Percentiles rank a stretch among this genome's conserved stretches.
Conservation (phyloP, 1,140 invertebrate genomes). For the Calosoma granatense region DNA sequence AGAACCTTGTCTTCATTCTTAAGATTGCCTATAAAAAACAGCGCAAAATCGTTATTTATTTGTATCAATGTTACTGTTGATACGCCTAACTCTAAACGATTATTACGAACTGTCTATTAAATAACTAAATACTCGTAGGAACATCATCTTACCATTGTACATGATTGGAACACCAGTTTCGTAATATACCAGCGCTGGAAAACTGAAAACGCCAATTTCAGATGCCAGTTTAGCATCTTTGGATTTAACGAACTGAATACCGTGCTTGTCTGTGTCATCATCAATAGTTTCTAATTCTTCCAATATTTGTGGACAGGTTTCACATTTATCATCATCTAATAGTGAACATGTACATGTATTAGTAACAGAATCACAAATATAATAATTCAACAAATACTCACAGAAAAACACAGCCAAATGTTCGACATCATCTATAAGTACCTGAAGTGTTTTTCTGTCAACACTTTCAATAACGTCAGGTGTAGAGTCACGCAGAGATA, state of each 20-base stretch:
- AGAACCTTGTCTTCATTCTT: constrained; percentile 91
- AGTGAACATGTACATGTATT: constrained; percentile 20
- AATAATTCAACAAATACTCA: constrained; percentile 41
- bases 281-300: constrained; percentile 89
- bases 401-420: constrained; percentile 90
- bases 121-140: too few species aligned
- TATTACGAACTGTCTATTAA: background rate
- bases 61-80: constrained; percentile 14
- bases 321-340: constrained; percentile 77
- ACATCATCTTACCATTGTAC: constrained; percentile 80
- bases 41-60: constrained; percentile 14
- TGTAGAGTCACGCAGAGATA: constrained; percentile 70
- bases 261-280: constrained; percentile 84
- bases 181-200: constrained; percentile 83
- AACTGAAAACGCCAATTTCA: constrained; percentile 83
- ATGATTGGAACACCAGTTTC: constrained; percentile 88
- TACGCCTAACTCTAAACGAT: constrained; percentile 4
- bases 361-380: constrained; percentile 13
- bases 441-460: constrained; percentile 79
- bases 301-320: constrained; percentile 70
- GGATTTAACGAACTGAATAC: constrained; percentile 83
- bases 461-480: constrained; percentile 88
- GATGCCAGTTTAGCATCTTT: constrained; percentile 81
- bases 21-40: constrained; percentile 76
- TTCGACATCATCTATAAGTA: constrained; percentile 81